Percentiles rank a stretch among this genome's conserved stretches.
These are phyloP conservation scores for Drosophila yakuba DNA, from an alignment of 1,140 invertebrate genomes.

Conservation along the genomic window DNA sequence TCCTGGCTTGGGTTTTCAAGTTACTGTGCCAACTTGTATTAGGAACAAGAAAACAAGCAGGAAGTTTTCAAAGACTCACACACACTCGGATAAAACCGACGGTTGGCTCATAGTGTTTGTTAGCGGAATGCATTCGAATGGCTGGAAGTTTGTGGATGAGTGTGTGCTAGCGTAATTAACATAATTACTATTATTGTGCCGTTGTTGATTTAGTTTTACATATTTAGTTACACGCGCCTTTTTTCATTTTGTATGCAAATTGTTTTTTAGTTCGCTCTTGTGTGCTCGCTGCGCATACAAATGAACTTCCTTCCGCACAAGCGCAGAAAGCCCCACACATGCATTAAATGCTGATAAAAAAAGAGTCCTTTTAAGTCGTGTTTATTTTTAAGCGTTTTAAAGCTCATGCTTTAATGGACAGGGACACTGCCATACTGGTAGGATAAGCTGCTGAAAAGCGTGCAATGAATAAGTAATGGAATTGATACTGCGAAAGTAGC, in stretches of 20 bases:
- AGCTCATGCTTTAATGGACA: slow-evolving; percentile 16
- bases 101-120: slow-evolving; percentile 59
- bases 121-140: slow-evolving; percentile 2
- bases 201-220: slow-evolving; percentile 78
- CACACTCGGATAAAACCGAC: slow-evolving; percentile 17
- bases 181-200: slow-evolving; percentile 80
- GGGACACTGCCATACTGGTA: slow-evolving; percentile 1
- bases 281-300: slow-evolving; percentile 29
- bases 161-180: slow-evolving; percentile 65
- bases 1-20: slow-evolving; percentile 48
- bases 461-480: slow-evolving; percentile 39
- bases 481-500: background rate
- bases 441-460: slow-evolving; percentile 21
- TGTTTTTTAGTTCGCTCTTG: slow-evolving; percentile 61
- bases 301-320: slow-evolving; percentile 22
- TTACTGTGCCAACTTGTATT: slow-evolving; percentile 67
- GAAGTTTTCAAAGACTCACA: slow-evolving; percentile 34
- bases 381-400: slow-evolving; percentile 26
- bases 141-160: slow-evolving; percentile 3
- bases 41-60: slow-evolving; percentile 43
- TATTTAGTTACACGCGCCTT: slow-evolving; percentile 55
- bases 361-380: slow-evolving; percentile 30
- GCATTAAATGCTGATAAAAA: slow-evolving; percentile 11
- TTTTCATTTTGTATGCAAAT: slow-evolving; percentile 71
- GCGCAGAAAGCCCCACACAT: background rate